Conservation (phyloP, 2,797 vertebrate species). For the Coluber constrictor region DNA sequence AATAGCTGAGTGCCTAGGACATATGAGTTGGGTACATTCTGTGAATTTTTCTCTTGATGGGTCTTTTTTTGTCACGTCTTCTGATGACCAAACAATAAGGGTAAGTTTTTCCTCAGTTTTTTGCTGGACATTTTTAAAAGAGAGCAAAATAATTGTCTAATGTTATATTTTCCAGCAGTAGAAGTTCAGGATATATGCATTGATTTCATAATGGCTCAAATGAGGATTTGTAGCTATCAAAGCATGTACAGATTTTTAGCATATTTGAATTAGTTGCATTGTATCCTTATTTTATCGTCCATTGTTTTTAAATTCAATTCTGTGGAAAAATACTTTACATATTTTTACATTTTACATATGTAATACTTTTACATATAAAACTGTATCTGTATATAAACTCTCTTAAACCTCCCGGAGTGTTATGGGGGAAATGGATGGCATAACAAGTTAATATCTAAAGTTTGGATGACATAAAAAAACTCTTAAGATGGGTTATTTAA, state of each 20-base stretch:
- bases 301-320: neutral
- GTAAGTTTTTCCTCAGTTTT: constrained; percentile 67
- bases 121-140: neutral
- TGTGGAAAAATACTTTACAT: neutral
- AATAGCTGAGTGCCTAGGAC: constrained; percentile 90
- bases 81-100: constrained; percentile 92
- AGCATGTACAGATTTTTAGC: neutral
- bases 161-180: neutral
- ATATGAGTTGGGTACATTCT: constrained; percentile 92
- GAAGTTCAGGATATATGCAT: neutral
- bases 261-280: neutral
- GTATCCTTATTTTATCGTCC: neutral
- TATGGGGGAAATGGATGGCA: neutral
- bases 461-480: neutral
- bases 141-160: neutral
- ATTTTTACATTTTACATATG: no score
- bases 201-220: neutral
- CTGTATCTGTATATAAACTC: neutral
- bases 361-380: neutral
- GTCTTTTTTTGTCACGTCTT: constrained; percentile 90
- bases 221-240: neutral
- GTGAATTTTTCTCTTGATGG: constrained; percentile 90
- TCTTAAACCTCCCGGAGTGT: neutral
- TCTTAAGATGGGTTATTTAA: neutral
- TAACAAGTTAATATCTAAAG: neutral